Percentiles rank a stretch among this genome's conserved stretches.
Evolutionary conservation across 2,797 vertebrate genomes (phyloP).

Genomic region (Spea hammondii): DNA sequence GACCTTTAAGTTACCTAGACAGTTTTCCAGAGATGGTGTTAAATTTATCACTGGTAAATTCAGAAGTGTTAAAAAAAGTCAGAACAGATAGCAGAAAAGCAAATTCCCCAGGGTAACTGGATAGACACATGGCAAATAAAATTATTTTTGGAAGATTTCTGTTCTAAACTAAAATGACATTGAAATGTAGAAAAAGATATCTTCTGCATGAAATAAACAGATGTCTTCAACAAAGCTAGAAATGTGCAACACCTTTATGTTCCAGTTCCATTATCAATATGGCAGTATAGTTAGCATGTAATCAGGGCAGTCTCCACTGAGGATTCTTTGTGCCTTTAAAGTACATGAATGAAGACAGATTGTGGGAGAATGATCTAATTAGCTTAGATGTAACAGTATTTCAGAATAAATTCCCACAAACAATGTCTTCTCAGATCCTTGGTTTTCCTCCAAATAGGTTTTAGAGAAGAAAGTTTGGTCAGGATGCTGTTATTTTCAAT

Average conservation of each 20-base stretch:
- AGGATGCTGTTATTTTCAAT: too few relatives aligned
- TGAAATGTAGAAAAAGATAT: background rate
- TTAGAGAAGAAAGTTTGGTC: too few relatives aligned
- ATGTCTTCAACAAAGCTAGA: background rate
- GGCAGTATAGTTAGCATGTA: background rate
- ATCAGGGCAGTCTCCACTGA: background rate
- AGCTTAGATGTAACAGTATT: background rate
- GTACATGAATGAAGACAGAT: background rate
- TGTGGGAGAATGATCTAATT: background rate
- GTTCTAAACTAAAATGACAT: constrained; percentile 30
- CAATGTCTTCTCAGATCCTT: too few relatives aligned
- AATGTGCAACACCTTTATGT: background rate
- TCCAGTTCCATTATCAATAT: background rate
- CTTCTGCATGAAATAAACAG: background rate
- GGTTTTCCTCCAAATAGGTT: too few relatives aligned
- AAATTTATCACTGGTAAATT: constrained; percentile 13
- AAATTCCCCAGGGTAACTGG: constrained; percentile 17
- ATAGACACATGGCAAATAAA: constrained; percentile 40
- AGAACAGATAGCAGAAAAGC: constrained; percentile 9
- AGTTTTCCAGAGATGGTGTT: constrained; percentile 29
- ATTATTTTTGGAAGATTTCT: constrained; percentile 8
- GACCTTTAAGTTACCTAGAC: constrained; percentile 45
- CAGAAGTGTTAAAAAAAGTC: constrained; percentile 30
- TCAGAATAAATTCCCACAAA: too few relatives aligned
- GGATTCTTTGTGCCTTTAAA: background rate